These are phyloP conservation scores for Anhinga rufa DNA, from an alignment of 2,113 vertebrate species.

Conservation along the genomic window DNA sequence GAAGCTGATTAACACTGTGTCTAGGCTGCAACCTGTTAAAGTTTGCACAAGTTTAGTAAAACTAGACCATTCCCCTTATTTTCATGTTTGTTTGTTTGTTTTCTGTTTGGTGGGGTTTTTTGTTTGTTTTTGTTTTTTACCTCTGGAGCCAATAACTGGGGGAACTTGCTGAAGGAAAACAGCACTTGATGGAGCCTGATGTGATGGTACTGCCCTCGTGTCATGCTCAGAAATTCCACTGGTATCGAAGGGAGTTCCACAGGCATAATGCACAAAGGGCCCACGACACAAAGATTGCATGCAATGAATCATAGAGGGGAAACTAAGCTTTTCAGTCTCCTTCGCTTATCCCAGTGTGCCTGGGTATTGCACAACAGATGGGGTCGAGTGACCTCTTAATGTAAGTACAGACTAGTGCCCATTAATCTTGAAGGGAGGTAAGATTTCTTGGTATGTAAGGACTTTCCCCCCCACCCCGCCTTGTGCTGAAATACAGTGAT, in stretches of 20 bases:
- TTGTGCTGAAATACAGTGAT: neutral
- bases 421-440: conserved; percentile 24
- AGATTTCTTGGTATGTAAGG: neutral
- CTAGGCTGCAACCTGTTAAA: neutral
- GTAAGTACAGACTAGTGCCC: neutral
- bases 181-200: neutral
- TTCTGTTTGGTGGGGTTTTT: rapidly evolving
- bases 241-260: neutral
- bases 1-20: neutral
- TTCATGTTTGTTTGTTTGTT: rapidly evolving
- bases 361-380: conserved; percentile 11
- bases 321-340: neutral
- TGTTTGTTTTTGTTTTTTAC: neutral
- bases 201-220: rapidly evolving
- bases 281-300: neutral
- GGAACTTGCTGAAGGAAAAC: neutral
- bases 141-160: neutral
- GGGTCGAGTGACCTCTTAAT: neutral
- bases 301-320: neutral
- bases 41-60: neutral
- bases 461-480: too few species aligned
- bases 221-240: neutral
- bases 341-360: neutral
- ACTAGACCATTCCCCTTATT: neutral
- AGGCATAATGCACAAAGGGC: rapidly evolving